Conservation (phyloP, 2,888 invertebrate species). For the Tetanocera ferruginea region DNA sequence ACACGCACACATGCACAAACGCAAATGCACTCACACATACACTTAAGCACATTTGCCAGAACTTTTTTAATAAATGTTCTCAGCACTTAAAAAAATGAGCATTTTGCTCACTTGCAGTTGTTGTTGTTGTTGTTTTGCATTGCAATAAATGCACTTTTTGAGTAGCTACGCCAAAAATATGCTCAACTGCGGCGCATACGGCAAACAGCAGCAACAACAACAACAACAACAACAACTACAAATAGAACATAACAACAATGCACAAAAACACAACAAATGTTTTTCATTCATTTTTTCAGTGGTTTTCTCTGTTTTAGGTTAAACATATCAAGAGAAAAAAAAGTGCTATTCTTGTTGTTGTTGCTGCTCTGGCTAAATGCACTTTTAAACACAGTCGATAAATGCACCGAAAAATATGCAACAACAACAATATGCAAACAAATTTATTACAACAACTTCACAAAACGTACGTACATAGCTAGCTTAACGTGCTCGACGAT, state of each 20-base stretch:
- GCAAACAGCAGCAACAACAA: conserved; percentile 3
- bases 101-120: conserved; percentile 41
- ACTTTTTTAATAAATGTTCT: conserved; percentile 15
- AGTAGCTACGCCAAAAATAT: neutral
- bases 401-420: neutral
- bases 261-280: conserved; percentile 1
- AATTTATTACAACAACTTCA: conserved; percentile 4
- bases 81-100: conserved; percentile 35
- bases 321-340: neutral
- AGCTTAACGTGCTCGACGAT: conserved; percentile 52
- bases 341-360: neutral
- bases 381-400: neutral
- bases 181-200: conserved; percentile 3
- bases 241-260: neutral
- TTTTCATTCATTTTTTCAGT: conserved; percentile 21
- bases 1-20: conserved; percentile 40
- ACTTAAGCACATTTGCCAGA: conserved; percentile 37
- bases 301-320: neutral
- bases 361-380: neutral
- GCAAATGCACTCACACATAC: conserved; percentile 32
- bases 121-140: conserved; percentile 21
- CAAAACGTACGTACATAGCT: neutral
- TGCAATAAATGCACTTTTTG: neutral
- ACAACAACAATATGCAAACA: neutral
- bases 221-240: neutral